Conservation (phyloP, 2,888 invertebrate genomes). For the Zaprionus bogoriensis region DNA sequence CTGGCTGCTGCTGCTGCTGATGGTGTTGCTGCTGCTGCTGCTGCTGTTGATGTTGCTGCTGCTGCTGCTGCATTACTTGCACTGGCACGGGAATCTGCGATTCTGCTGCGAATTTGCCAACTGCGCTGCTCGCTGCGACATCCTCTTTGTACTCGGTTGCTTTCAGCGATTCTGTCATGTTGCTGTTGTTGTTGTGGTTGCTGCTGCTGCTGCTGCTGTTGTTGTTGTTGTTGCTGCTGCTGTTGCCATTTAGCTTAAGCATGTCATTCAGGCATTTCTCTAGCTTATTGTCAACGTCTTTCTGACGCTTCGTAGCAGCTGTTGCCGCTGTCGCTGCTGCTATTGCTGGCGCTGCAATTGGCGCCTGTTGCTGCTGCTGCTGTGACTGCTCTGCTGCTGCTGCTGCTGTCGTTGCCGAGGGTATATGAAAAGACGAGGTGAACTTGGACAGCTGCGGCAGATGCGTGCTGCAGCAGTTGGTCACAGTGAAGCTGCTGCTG, state of each 20-base stretch:
- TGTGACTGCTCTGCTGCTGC: constrained; percentile 16
- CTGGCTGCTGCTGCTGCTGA: constrained; percentile 23
- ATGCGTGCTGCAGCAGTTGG: constrained; percentile 81
- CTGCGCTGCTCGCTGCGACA: constrained; percentile 37
- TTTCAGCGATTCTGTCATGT: constrained; percentile 52
- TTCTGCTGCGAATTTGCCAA: constrained; percentile 53
- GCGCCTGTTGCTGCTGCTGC: constrained; percentile 23
- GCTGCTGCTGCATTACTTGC: constrained; percentile 25
- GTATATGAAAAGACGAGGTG: constrained; percentile 81
- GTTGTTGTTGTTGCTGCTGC: constrained; percentile 27
- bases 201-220: constrained; percentile 33
- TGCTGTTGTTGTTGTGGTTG: constrained; percentile 37
- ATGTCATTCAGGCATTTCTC: constrained; percentile 82
- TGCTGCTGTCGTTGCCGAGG: constrained; percentile 37
- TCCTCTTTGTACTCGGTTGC: constrained; percentile 63
- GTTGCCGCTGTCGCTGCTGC: constrained; percentile 26
- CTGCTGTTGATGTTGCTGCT: constrained; percentile 67
- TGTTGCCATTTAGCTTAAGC: constrained; percentile 76
- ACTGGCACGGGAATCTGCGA: constrained; percentile 74
- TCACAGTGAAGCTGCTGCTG: constrained; percentile 79
- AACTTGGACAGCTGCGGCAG: constrained; percentile 81
- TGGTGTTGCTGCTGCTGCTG: constrained; percentile 53
- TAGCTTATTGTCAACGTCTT: constrained; percentile 82
- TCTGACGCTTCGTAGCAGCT: constrained; percentile 79
- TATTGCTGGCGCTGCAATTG: constrained; percentile 11